phyloP scores from a whole-genome alignment of 1,140 invertebrate species.

The Hormaphis cornu region DNA sequence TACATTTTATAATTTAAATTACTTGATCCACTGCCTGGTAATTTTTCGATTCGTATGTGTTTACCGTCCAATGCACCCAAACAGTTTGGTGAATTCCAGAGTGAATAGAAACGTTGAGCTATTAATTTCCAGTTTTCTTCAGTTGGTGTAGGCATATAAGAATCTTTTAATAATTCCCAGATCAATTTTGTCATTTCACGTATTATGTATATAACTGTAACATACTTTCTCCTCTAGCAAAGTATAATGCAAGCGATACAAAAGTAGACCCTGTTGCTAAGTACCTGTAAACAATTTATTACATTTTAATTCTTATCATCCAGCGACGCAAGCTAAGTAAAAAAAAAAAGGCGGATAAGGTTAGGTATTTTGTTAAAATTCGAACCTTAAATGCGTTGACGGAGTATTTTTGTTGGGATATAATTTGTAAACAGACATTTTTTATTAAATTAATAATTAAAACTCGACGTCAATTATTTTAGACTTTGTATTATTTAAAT shows the following conservation, averaged over 20 bases:
- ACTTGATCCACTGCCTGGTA: slow-evolving; percentile 41
- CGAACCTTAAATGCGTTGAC: too few relatives aligned
- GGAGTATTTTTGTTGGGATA: too few relatives aligned
- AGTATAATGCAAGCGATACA: slow-evolving; percentile 17
- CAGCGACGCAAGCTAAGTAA: too few relatives aligned
- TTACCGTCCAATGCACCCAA: slow-evolving; percentile 46
- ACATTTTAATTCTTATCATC: background rate
- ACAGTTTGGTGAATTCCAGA: slow-evolving; percentile 42
- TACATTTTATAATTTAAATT: slow-evolving; percentile 45
- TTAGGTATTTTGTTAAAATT: too few relatives aligned
- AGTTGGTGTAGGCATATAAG: slow-evolving; percentile 4
- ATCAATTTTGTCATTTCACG: background rate
- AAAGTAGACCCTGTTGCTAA: background rate
- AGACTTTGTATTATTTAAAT: too few relatives aligned
- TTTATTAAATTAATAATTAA: too few relatives aligned
- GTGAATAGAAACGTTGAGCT: slow-evolving; percentile 40
- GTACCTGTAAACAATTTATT: background rate
- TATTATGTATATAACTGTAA: slow-evolving; percentile 1
- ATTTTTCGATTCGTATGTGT: slow-evolving; percentile 43
- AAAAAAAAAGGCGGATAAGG: too few relatives aligned
- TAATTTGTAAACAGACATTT: too few relatives aligned
- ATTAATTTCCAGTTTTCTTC: background rate
- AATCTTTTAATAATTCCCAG: slow-evolving; percentile 3
- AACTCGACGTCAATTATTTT: too few relatives aligned
- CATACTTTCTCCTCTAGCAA: background rate